Base-by-base conservation (phyloP, 2,797 vertebrate genomes). In the Streptopelia turtur region DNA sequence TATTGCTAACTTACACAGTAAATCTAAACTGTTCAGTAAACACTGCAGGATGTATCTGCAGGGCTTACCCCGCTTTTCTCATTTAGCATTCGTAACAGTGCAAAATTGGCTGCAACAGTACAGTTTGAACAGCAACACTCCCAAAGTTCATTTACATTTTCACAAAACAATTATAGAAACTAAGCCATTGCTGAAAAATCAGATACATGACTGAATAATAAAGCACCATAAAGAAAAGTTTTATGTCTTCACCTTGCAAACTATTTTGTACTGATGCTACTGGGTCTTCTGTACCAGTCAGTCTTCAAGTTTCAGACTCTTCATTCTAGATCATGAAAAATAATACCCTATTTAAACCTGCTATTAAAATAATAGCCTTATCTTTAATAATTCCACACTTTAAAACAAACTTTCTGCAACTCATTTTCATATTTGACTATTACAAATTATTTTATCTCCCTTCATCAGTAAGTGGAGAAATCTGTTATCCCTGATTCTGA, bases 21-120 rank as follows among this genome's bases (percentile, higher is more conserved):
- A 96, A 91, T 87, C 89, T 91, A 83, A 92, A 90, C 43, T 84
- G 55, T 75, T 87, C 72, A 71, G 60, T 41, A 95, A 97, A 93
- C 35, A 89, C 43, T 71, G 50, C 59, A 74, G 35, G 96, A 87
- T 70, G 11, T 57, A 64, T 90, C 82, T 75, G 85, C 28, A 56
- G 65, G 69, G 41, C 45, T 77, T 64, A 71, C 81, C 30, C 65
- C 92, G 72, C 24, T 95, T 93, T 60, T 85, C 59, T 89, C 18
- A 64, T 96, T 94, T 92, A 70, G 9, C 28, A 69, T 84, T 82
- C 66, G 82, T 87, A 93, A 71, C 49, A 81, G 57, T 35, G 66
- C 60, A 95, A 87, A 81, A 91, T 17, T 92, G 81, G 11, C 52
- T 65, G 13, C 16, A 79, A 10, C 10, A 49, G 22, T 57, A 39